These are phyloP conservation scores for Platysteira castanea DNA, from an alignment of 2,113 vertebrate species.

Conservation along the genomic window DNA sequence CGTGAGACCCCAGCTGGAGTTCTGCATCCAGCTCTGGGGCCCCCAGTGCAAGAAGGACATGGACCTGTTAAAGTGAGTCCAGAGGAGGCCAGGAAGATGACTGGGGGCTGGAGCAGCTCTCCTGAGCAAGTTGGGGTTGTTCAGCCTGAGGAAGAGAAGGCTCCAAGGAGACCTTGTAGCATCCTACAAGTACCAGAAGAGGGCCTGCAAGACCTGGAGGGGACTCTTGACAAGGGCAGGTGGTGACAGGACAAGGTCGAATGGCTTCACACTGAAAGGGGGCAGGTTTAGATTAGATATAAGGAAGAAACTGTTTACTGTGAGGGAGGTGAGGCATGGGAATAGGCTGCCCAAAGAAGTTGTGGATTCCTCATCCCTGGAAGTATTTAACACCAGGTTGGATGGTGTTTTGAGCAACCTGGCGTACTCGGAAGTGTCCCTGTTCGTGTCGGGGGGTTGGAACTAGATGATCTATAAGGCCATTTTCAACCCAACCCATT, in stretches of 20 bases:
- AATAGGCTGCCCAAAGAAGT: neutral
- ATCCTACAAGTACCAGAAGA: neutral
- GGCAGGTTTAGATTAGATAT: neutral
- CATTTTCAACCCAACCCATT: neutral
- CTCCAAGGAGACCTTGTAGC: neutral
- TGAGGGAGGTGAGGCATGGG: neutral
- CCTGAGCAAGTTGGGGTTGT: neutral
- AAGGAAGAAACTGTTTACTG: neutral
- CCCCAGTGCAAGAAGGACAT: neutral
- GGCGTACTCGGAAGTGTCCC: neutral
- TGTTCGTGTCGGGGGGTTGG: neutral
- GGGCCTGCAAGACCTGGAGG: neutral
- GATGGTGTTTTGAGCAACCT: neutral
- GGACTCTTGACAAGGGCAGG: neutral
- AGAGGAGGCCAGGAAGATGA: neutral
- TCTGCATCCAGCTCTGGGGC: neutral
- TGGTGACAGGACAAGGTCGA: neutral
- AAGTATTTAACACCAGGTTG: neutral
- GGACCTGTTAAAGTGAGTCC: neutral
- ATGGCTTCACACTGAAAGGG: neutral
- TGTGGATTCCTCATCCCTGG: neutral
- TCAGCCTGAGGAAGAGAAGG: neutral
- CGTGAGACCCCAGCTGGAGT: rapidly evolving
- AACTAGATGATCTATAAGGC: neutral
- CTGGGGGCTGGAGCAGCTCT: neutral